Base-by-base conservation (phyloP, 2,888 invertebrate genomes). In the Aethes cnicana region DNA sequence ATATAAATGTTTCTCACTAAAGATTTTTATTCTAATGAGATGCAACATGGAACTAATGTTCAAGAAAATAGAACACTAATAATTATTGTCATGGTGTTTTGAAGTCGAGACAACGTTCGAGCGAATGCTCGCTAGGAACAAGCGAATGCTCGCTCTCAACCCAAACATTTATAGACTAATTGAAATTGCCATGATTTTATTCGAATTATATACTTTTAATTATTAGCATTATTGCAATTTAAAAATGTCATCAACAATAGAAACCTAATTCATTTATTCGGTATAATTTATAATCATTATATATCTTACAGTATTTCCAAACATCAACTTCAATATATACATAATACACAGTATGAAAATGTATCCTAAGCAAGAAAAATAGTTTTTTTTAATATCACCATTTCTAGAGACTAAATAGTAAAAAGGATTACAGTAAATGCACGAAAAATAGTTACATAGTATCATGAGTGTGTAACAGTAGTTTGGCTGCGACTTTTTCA, bases 351-450 rank as follows among this genome's bases (percentile, higher is more conserved):
- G 72, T 80, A 80, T 68, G 78, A 79, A 79, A 78, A 75, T 71
- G 68, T 66, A 66, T 69, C 68, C 69, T 77, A 79, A 72, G 73
- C 76, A 66, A 77, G 80, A 56, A 41, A 37, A 52, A 54, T 53
- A 54, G 53, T 56, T 28, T 39, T 55, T 33, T 33, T 54, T 77
- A 83, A 86, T 88, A 87, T 88, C 88, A 87, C 86, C 81, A 69
- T 75, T 74, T 80, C 78, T 84, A 84, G 69, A 77, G 71, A 78
- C 62, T 80, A 77, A 77, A 78, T 75, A 78, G 77, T 87, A 83
- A 79, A 84, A 85, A 81, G 79, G 78, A 80, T 85, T 88, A 86
- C 86, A 89, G 88, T 89, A 89, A 87, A 89, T 86, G 81, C 85
- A 83, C 88, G 81, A 88, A 89, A 89, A 88, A 89, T 89, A 89